phyloP scores from a whole-genome alignment of 2,797 vertebrate genomes.

The Galaxias olidus region DNA sequence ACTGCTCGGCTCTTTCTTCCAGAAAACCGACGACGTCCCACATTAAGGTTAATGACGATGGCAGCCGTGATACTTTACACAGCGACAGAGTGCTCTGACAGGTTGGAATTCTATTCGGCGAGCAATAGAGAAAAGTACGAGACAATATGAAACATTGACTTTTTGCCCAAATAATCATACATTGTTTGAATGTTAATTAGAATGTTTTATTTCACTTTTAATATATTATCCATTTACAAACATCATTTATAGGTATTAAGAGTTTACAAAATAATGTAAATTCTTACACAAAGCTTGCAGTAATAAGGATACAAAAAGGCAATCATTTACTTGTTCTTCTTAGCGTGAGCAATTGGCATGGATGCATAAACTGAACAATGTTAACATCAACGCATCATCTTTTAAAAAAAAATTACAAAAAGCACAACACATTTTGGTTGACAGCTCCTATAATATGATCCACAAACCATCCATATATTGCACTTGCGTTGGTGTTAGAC shows the following conservation, averaged over 20 bases:
- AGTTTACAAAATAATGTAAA: conserved; percentile 37
- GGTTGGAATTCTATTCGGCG: too few relatives aligned
- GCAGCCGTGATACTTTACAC: neutral
- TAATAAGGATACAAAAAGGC: conserved; percentile 55
- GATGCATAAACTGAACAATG: conserved; percentile 38
- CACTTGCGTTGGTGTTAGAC: conserved; percentile 58
- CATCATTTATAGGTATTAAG: conserved; percentile 41
- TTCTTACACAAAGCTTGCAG: conserved; percentile 28
- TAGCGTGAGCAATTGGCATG: conserved; percentile 53
- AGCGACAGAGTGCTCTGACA: too few relatives aligned
- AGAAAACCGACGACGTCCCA: conserved; percentile 22
- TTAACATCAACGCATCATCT: conserved; percentile 41
- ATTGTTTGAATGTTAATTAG: conserved; percentile 57
- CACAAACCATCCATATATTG: conserved; percentile 51
- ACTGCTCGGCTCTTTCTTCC: conserved; percentile 23
- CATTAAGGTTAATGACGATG: conserved; percentile 18
- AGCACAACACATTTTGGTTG: conserved; percentile 57
- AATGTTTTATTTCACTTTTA: conserved; percentile 41
- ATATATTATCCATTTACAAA: conserved; percentile 62
- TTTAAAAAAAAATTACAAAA: conserved; percentile 32
- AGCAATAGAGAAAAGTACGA: too few relatives aligned
- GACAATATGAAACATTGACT: too few relatives aligned
- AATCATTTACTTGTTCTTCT: conserved; percentile 33
- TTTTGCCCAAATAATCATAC: too few relatives aligned
- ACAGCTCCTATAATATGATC: conserved; percentile 50